phyloP scores from a whole-genome alignment of 2,113 vertebrate species.

The Hippotragus niger region DNA sequence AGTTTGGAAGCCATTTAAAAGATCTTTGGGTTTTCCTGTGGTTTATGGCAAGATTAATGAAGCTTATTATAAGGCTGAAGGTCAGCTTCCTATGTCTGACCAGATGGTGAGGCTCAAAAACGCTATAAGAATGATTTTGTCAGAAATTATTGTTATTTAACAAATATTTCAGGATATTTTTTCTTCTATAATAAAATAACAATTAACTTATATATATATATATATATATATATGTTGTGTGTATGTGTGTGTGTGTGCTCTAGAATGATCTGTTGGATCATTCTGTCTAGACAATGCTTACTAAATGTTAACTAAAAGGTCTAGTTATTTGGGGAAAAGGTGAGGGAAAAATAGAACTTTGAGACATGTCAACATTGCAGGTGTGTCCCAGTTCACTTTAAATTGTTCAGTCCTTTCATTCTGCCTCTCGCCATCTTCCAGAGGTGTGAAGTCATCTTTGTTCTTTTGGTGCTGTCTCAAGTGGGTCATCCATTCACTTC shows the following conservation, averaged over 20 bases:
- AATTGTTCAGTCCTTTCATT: neutral
- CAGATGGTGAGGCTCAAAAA: neutral
- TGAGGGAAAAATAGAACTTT: neutral
- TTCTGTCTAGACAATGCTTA: neutral
- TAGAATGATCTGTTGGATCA: neutral
- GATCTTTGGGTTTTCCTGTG: neutral
- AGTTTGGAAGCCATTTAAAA: slow-evolving; percentile 48
- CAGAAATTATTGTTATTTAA: slow-evolving; percentile 53
- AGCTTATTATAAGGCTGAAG: neutral
- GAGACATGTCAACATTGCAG: neutral
- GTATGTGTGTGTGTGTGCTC: neutral
- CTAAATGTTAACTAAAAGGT: neutral
- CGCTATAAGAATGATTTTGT: slow-evolving; percentile 9
- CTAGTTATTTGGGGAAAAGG: neutral
- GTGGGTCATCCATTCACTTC: slow-evolving; percentile 23
- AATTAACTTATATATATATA: neutral
- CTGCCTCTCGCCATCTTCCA: neutral
- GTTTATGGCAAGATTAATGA: neutral
- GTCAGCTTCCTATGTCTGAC: neutral
- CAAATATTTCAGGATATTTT: slow-evolving; percentile 49
- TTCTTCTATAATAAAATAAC: slow-evolving; percentile 64
- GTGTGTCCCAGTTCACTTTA: neutral
- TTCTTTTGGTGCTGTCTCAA: slow-evolving; percentile 8
- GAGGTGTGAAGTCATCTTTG: neutral
- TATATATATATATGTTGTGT: neutral